Base-by-base conservation (phyloP, 1,140 invertebrate genomes). In the Nebria ingens region DNA sequence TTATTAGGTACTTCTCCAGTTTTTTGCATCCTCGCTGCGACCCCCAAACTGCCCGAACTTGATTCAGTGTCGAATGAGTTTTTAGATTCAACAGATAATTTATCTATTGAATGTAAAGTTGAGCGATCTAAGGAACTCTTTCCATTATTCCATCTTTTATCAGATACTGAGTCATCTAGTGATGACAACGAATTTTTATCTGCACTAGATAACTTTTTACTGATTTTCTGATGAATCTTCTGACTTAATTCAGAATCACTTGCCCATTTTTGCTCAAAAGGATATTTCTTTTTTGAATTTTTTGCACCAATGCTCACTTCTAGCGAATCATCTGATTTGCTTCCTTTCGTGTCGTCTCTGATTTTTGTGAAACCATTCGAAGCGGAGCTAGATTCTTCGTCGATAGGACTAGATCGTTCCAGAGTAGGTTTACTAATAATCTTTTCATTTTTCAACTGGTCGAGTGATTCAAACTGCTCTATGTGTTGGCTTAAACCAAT, bases 401-500 rank as follows among this genome's bases (percentile, higher is more conserved):
- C 69, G 6, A 71, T 70, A 0, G 69, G 70, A 58, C 70, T 70
- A 25, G 69, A 60, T 21, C 69, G 50, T 13, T 68, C 68, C 19
- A 71, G 51, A 19, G 68, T 62, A 56, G 65, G 66, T 19, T 68
- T 69, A 55, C 66, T 62, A 0, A 66, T 9, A 9, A 66, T 49
- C 65, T 68, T 57, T 66, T 60, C 12, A 45, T 70, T 66, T 23
- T 13, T 25, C 13, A 66, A 45, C 34, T 67, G 65, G 11, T 70
- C 68, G 19, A 60, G 61, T 1, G 59, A 62, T 6, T 66, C 59
- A 52, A 74, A 73, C 59, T 78, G 79, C 58, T 81, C 81, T 56
- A 83, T 81, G 62, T 81, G 80, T 66, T 86, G 83, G 6, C 85
- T 86, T 56, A 87, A 84, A 1, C 86, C 86, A 54, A 88, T 71